phyloP scores from a whole-genome alignment of 2,113 vertebrate genomes.

The Neoarius graeffei region DNA sequence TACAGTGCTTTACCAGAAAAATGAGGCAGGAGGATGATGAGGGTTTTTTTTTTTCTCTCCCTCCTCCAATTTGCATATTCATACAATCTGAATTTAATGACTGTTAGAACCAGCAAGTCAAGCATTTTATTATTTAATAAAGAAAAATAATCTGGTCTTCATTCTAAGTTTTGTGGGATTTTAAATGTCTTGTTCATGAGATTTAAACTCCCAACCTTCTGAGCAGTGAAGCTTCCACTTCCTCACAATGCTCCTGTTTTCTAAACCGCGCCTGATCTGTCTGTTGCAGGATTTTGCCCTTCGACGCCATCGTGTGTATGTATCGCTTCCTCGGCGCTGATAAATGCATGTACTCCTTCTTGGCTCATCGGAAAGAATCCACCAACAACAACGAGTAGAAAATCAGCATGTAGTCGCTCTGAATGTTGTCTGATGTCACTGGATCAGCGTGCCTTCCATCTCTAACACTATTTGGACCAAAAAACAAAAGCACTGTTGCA shows the following conservation, averaged over 20 bases:
- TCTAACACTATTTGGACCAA: not conserved
- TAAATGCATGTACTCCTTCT: slow-evolving; percentile 90
- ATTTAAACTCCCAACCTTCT: not conserved
- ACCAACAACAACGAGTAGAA: slow-evolving; percentile 90
- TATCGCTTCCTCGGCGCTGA: slow-evolving; percentile 87
- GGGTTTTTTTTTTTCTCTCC: no score
- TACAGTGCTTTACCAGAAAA: not conserved
- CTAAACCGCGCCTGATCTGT: not conserved
- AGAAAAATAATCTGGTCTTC: not conserved
- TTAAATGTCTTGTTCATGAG: not conserved
- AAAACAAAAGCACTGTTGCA: not conserved
- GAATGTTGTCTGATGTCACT: not conserved
- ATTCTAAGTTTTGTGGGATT: not conserved
- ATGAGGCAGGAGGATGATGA: not conserved
- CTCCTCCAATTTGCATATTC: not conserved
- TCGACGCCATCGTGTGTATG: slow-evolving; percentile 89
- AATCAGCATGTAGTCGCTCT: slow-evolving; percentile 56
- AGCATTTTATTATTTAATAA: not conserved
- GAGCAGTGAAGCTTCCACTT: not conserved
- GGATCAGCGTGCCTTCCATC: not conserved
- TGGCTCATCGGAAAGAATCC: slow-evolving; percentile 84
- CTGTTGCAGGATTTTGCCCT: slow-evolving; percentile 80
- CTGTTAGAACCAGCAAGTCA: not conserved
- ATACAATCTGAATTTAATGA: not conserved
- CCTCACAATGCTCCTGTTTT: not conserved